Conservation (phyloP, 2,888 invertebrate species). For the Ophion ventricosus region DNA sequence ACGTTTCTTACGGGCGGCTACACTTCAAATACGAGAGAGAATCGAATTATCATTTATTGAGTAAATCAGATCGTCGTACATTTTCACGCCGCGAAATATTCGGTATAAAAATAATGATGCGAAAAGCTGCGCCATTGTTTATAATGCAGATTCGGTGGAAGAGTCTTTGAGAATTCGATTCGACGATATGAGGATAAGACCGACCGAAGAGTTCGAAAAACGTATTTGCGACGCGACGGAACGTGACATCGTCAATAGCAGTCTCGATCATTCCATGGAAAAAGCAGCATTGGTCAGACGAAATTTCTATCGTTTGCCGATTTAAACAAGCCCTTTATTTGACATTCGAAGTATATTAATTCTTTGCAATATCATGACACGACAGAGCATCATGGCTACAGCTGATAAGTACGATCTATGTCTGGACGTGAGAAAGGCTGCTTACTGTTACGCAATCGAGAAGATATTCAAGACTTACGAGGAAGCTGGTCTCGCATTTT, state of each 20-base stretch:
- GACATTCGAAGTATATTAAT: not conserved
- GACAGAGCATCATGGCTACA: conserved; percentile 94
- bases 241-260: conserved; percentile 99
- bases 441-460: conserved; percentile 97
- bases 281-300: conserved; percentile 92
- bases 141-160: conserved; percentile 84
- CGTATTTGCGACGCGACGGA: conserved; percentile 96
- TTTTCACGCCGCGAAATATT: not conserved
- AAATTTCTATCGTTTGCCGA: not conserved
- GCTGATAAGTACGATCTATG: conserved; percentile 96
- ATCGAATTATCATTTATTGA: conserved; percentile 90
- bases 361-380: not conserved
- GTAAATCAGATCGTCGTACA: conserved; percentile 8
- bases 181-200: conserved; percentile 87
- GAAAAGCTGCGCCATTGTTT: not conserved
- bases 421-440: conserved; percentile 97
- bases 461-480: conserved; percentile 98
- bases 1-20: conserved; percentile 94
- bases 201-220: conserved; percentile 94
- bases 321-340: not conserved
- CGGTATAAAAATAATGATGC: not conserved
- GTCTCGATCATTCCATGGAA: conserved; percentile 99
- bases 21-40: conserved; percentile 94
- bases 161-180: conserved; percentile 85
- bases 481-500: conserved; percentile 97